Evolutionary conservation across 2,888 invertebrate genomes (phyloP).

Genomic region (Xylota segnis): DNA sequence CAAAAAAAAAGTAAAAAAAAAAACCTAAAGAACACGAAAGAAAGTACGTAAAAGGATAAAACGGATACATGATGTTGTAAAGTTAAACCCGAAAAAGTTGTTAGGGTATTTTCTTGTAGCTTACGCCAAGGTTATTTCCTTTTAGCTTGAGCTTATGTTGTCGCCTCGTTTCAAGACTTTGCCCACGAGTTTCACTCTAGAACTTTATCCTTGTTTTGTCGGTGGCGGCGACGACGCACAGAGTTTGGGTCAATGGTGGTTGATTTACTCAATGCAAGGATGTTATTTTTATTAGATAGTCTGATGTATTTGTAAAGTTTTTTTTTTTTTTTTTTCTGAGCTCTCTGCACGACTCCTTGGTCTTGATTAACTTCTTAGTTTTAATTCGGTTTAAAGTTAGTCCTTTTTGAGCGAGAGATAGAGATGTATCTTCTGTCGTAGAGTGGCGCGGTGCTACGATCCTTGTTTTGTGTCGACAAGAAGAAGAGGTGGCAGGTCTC

Average conservation of each 20-base stretch:
- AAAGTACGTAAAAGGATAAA: constrained; percentile 30
- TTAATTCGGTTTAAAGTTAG: constrained; percentile 76
- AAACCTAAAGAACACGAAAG: not conserved
- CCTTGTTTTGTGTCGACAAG: constrained; percentile 31
- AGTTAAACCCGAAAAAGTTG: constrained; percentile 73
- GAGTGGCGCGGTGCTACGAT: not conserved
- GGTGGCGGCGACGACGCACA: not conserved
- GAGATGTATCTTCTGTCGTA: constrained; percentile 4
- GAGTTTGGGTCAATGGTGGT: constrained; percentile 56
- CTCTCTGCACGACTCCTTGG: constrained; percentile 13
- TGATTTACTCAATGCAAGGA: constrained; percentile 72
- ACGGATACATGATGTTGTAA: constrained; percentile 66
- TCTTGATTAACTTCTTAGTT: constrained; percentile 76
- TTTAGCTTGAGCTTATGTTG: constrained; percentile 73
- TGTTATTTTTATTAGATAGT: constrained; percentile 73
- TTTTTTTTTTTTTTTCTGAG: constrained; percentile 2
- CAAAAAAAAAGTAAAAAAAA: not conserved
- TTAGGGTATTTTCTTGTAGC: constrained; percentile 56
- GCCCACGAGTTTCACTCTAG: constrained; percentile 35
- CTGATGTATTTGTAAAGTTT: constrained; percentile 70
- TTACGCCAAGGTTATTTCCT: constrained; percentile 69
- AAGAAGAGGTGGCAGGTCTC: constrained; percentile 39
- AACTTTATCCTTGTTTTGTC: constrained; percentile 48
- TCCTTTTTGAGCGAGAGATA: constrained; percentile 30
- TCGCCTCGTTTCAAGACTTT: constrained; percentile 68